Conservation (phyloP, 2,888 invertebrate species). For the Morinoia aosen region DNA sequence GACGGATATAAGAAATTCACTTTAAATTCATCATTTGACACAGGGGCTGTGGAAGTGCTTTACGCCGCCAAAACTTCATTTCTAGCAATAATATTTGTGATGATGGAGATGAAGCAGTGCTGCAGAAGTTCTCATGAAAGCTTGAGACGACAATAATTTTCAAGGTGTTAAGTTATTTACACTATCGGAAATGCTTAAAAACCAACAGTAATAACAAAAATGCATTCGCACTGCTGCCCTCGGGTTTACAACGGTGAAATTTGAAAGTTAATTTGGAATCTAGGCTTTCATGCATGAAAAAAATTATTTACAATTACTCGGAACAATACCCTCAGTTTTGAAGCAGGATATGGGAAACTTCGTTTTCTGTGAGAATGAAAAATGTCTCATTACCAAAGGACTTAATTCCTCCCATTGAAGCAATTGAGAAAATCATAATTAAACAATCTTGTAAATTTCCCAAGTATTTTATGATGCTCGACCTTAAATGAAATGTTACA, state of each 20-base stretch:
- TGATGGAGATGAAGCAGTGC: neutral
- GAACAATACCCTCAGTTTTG: neutral
- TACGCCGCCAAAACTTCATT: neutral
- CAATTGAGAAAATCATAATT: too few relatives aligned
- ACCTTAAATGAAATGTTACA: neutral
- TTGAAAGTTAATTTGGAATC: neutral
- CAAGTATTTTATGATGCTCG: neutral
- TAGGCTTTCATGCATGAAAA: neutral
- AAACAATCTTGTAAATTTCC: neutral
- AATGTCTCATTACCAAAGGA: too few relatives aligned
- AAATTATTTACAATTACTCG: neutral
- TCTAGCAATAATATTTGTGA: neutral
- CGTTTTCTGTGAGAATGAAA: too few relatives aligned
- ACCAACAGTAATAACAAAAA: neutral
- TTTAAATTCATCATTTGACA: neutral
- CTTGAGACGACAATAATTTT: neutral
- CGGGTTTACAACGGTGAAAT: neutral
- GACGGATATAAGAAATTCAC: neutral
- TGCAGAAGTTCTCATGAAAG: neutral
- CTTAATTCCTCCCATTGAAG: too few relatives aligned
- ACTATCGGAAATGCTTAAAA: too few relatives aligned
- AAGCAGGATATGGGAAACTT: neutral
- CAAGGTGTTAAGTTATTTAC: neutral
- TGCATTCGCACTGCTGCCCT: neutral
- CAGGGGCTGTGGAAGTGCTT: neutral